Conservation (phyloP, 2,797 vertebrate species). For the Gephyroberyx darwinii region DNA sequence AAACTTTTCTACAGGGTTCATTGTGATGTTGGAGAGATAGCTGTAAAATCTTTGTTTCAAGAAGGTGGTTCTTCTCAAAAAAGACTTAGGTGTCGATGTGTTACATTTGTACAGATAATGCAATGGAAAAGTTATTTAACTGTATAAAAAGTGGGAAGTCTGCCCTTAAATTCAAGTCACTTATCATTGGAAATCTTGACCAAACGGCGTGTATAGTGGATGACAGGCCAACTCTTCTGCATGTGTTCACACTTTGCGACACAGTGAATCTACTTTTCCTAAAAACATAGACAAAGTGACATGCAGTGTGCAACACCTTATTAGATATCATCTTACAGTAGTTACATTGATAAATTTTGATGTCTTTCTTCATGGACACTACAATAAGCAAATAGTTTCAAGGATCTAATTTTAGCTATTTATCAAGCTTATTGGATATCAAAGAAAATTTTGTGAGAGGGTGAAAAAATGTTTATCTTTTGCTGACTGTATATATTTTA, state of each 20-base stretch:
- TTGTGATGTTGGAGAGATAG: slow-evolving; percentile 6
- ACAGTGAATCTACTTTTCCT: no score
- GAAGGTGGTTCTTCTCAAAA: no score
- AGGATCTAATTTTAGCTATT: slow-evolving; percentile 13
- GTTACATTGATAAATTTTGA: neutral
- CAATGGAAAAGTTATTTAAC: slow-evolving; percentile 1
- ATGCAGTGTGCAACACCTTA: no score
- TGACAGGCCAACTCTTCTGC: no score
- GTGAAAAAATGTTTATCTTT: neutral
- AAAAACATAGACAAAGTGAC: no score
- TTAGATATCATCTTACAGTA: neutral
- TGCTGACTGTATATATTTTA: slow-evolving; percentile 31
- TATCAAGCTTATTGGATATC: neutral
- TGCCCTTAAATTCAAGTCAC: neutral
- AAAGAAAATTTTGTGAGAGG: neutral
- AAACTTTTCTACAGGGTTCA: neutral
- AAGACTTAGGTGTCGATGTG: no score
- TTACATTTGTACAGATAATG: slow-evolving; percentile 36
- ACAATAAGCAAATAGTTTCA: slow-evolving; percentile 17
- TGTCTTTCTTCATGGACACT: slow-evolving; percentile 15
- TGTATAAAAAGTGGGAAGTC: neutral
- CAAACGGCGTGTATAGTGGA: neutral
- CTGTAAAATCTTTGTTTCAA: neutral
- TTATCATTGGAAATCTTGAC: no score
- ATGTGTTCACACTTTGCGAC: no score